Percentiles rank a stretch among this genome's conserved stretches.
phyloP scores from a whole-genome alignment of 1,140 invertebrate species.

The Littorina saxatilis region DNA sequence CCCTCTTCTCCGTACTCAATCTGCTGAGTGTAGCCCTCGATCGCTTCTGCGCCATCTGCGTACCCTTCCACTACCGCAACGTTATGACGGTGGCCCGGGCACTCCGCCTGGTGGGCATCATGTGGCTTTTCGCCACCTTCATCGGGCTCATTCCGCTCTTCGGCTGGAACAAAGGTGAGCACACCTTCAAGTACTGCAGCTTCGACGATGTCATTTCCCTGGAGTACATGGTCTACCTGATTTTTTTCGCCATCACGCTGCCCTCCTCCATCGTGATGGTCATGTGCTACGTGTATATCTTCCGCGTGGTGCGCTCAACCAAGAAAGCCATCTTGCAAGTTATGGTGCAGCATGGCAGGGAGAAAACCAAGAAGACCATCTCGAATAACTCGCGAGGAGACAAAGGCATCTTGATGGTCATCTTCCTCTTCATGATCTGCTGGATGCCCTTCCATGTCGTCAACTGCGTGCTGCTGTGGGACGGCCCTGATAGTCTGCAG shows the following conservation, averaged over 20 bases:
- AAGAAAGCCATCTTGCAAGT: constrained; percentile 21
- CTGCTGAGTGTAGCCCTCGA: constrained; percentile 70
- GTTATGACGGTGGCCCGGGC: constrained; percentile 57
- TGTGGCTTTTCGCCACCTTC: constrained; percentile 64
- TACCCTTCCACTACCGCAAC: constrained; percentile 67
- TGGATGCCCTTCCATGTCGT: constrained; percentile 71
- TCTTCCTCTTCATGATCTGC: constrained; percentile 66
- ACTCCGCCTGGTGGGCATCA: constrained; percentile 49
- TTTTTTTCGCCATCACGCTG: constrained; percentile 71
- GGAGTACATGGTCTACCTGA: constrained; percentile 73
- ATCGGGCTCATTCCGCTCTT: constrained; percentile 69
- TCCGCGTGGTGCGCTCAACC: constrained; percentile 63
- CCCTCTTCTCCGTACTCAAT: constrained; percentile 71
- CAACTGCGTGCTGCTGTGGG: constrained; percentile 60
- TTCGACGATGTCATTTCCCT: constrained; percentile 70
- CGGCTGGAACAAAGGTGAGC: constrained; percentile 66
- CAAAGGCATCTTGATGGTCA: constrained; percentile 66
- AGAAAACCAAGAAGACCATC: constrained; percentile 37
- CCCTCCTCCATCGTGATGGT: constrained; percentile 68
- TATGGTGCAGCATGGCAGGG: neutral
- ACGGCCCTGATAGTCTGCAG: constrained; percentile 38
- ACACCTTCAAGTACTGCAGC: constrained; percentile 52
- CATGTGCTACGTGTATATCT: constrained; percentile 70
- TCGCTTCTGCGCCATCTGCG: constrained; percentile 69
- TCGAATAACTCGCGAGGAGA: constrained; percentile 66